Conservation (phyloP, 2,888 invertebrate species). For the Caenorhabditis zanzibari region DNA sequence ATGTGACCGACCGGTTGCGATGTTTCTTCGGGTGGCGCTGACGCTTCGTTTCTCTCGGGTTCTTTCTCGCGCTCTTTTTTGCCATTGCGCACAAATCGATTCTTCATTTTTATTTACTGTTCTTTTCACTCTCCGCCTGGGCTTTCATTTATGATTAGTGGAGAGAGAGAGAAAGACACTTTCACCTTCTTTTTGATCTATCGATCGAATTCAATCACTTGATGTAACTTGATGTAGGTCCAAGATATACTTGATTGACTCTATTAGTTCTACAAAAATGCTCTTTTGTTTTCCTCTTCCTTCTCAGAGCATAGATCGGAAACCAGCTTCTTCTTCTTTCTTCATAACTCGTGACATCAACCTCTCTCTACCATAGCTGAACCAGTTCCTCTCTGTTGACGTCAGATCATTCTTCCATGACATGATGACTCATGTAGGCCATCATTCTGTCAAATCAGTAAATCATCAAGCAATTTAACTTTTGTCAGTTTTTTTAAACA, state of each 20-base stretch:
- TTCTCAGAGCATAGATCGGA: constrained; percentile 27
- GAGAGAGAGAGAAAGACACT: constrained; percentile 15
- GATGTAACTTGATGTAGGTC: constrained; percentile 8
- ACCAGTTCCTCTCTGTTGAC: constrained; percentile 33
- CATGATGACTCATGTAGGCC: constrained; percentile 32
- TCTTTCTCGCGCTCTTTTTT: constrained; percentile 25
- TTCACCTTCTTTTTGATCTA: constrained; percentile 17
- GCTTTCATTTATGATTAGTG: constrained; percentile 40
- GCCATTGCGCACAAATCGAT: constrained; percentile 56
- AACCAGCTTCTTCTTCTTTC: constrained; percentile 19
- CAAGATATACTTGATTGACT: not conserved
- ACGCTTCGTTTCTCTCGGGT: constrained; percentile 27
- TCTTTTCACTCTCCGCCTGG: constrained; percentile 44
- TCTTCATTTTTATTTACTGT: constrained; percentile 53
- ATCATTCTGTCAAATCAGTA: constrained; percentile 32
- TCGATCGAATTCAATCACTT: constrained; percentile 11
- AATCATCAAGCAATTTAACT: constrained; percentile 31
- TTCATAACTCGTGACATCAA: constrained; percentile 26
- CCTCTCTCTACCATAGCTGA: constrained; percentile 30
- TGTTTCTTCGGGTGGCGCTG: constrained; percentile 38
- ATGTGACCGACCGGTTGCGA: constrained; percentile 52
- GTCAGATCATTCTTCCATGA: constrained; percentile 27
- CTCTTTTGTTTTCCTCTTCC: not conserved
- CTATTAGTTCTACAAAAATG: not conserved
- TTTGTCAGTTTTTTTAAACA: constrained; percentile 2